phyloP scores from a whole-genome alignment of 1,140 invertebrate species.

The Gryon sp. region DNA sequence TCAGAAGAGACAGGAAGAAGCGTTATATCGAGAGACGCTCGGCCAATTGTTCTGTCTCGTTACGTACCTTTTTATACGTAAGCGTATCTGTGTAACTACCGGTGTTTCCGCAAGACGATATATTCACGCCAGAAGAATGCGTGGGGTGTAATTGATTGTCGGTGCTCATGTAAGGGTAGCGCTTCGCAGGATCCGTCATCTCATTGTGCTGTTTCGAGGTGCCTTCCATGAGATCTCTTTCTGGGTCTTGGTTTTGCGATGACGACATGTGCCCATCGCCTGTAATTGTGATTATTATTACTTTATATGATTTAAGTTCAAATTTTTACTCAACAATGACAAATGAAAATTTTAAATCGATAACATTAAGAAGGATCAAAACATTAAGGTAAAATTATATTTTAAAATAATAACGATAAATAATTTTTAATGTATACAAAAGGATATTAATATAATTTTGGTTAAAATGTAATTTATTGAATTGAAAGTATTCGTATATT shows the following conservation, averaged over 20 bases:
- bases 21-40: constrained; percentile 18
- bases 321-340: neutral
- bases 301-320: neutral
- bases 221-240: constrained; percentile 77
- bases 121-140: constrained; percentile 73
- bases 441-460: too few species aligned
- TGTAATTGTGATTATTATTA: constrained; percentile 50
- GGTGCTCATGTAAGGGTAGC: constrained; percentile 76
- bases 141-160: constrained; percentile 75
- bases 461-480: too few species aligned
- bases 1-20: constrained; percentile 14
- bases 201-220: constrained; percentile 74
- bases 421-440: too few species aligned
- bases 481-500: too few species aligned
- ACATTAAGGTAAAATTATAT: too few species aligned
- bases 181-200: constrained; percentile 74
- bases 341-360: too few species aligned
- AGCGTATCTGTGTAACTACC: constrained; percentile 77
- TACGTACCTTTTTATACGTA: constrained; percentile 75
- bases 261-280: constrained; percentile 75
- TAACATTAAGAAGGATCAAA: too few species aligned
- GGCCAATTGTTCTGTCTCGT: constrained; percentile 44
- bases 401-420: too few species aligned
- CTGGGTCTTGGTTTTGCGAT: constrained; percentile 74
- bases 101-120: constrained; percentile 77